Evolutionary conservation across 2,888 invertebrate species (phyloP), one percentile per base, ranked within the genome.

Genomic region (Cantharis rustica): DNA sequence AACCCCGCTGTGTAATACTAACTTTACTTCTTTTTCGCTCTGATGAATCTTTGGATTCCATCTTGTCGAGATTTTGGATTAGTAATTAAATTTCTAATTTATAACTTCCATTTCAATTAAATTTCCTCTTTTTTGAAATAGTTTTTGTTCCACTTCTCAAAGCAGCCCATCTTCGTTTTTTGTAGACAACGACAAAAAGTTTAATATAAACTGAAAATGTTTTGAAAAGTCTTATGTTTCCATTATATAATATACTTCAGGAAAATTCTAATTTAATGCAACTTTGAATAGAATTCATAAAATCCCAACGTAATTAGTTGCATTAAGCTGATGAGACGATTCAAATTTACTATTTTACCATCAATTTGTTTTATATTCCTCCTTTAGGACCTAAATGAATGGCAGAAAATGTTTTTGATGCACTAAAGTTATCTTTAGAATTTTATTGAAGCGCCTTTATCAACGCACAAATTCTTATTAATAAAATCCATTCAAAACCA

Each of bases 1-100:
- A 71, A 66, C 69, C 72, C 77, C 26, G 61, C 20, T 20, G 72
- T 17, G 68, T 47, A 47, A n/a, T 7, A 47, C 47, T 47, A 47
- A 47, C 47, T 47, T 47, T 47, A n/a, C 47, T 47, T 47, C 47
- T 47, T 47, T 47, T n/a, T 47, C 47, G 47, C n/a, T 47, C 47
- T n/a, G n/a, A 47, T 47, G 47, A n/a, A 47, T 47, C 47, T n/a
- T n/a, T 47, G 47, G 7, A 47, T 47, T 47, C 47, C 47, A 47
- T 47, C 47, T n/a, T 47, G 47, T n/a, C 47, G 47, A n/a, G 47
- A 47, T 47, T 47, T 47, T 47, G 47, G 47, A 47, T 47, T 47
- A 47, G 47, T 47, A 47, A 47, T 47, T 47, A 47, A 47, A 47
- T 47, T 47, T n/a, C 7, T 47, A 47, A 47, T 47, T 47, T 47